Percentiles rank a stretch among this genome's conserved stretches.
Evolutionary conservation across 2,797 vertebrate genomes (phyloP).

Genomic region (Hyperoplus immaculatus): DNA sequence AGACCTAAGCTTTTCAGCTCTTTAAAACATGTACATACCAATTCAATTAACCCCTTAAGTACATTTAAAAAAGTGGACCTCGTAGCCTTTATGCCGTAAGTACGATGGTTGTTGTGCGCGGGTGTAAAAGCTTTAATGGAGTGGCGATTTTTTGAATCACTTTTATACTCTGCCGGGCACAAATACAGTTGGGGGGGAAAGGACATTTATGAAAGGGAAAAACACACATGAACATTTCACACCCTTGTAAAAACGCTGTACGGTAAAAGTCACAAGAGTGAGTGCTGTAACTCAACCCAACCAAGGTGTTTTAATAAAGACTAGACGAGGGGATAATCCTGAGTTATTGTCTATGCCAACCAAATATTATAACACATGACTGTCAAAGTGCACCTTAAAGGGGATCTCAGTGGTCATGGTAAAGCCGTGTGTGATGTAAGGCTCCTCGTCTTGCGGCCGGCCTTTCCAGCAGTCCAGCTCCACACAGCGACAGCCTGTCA

Average conservation of each 20-base stretch:
- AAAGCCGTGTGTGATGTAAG: constrained; percentile 94
- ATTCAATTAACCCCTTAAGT: background rate
- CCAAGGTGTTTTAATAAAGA: background rate
- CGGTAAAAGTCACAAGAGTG: background rate
- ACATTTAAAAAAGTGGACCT: background rate
- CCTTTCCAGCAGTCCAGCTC: constrained; percentile 96
- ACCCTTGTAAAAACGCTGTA: background rate
- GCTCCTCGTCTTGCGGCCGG: constrained; percentile 90
- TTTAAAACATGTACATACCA: constrained; percentile 4
- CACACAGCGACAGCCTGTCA: constrained; percentile 93
- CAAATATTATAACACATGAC: background rate
- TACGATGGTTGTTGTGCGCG: constrained; percentile 4
- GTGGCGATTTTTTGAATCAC: background rate
- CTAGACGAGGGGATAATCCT: background rate
- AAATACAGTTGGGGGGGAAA: background rate
- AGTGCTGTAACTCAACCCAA: background rate
- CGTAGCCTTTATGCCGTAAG: background rate
- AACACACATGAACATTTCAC: background rate
- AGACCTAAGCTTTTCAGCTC: background rate
- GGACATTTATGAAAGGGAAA: background rate
- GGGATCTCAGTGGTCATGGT: constrained; percentile 95
- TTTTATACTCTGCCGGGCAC: background rate
- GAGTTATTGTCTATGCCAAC: too few species aligned
- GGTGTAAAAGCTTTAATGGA: background rate
- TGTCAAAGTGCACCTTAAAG: constrained; percentile 83